Base-by-base conservation (phyloP, 2,797 vertebrate species). In the Danio kyathit region DNA sequence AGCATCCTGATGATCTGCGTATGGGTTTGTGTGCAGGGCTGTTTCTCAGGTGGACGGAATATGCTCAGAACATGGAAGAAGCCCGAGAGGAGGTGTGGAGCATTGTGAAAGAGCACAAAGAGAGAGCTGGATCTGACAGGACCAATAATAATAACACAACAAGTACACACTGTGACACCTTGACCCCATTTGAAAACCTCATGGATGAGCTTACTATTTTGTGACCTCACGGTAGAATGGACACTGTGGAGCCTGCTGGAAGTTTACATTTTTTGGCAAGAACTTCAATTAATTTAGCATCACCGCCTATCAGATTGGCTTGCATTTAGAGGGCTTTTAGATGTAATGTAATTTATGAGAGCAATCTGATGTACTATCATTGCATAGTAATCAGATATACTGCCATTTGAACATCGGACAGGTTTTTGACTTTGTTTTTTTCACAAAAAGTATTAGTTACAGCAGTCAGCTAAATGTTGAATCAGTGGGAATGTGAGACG, bases 21-120 rank as follows among this genome's bases (percentile, higher is more conserved):
- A 17, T 64, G 6, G 7, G 43, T 48, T 54, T 74, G 54, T 83
- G 12, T 65, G 49, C 60, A 97, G 96, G 95, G 0, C 92, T 95
- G n/a, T 99, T 98, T 87, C 91, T 96, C 12, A 91, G 91, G 0
- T 96, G 95, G 95, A 94, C 92, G 16, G 80, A 86, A 6, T 88
- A 94, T 4, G 79, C 89, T 67, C 91, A 91, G 64, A 87, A 92
- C 74, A 90, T 95, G 79, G 93, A 96, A 0, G 94, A 94, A 76
- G 94, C 92, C 10, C 90, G 93, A 90, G 90, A 91, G 80, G 89
- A 88, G 86, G 87, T 94, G 72, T 89, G 89, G 83, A 92, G 86
- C 86, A 91, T 95, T 83, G 88, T 94, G 43, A 89, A 77, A 4
- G 82, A 91, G 59, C 89, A 90, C 76, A 65, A 60, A 12, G 73